These are phyloP conservation scores for Pissodes strobi DNA, from an alignment of 1,140 invertebrate species.

Conservation along the genomic window DNA sequence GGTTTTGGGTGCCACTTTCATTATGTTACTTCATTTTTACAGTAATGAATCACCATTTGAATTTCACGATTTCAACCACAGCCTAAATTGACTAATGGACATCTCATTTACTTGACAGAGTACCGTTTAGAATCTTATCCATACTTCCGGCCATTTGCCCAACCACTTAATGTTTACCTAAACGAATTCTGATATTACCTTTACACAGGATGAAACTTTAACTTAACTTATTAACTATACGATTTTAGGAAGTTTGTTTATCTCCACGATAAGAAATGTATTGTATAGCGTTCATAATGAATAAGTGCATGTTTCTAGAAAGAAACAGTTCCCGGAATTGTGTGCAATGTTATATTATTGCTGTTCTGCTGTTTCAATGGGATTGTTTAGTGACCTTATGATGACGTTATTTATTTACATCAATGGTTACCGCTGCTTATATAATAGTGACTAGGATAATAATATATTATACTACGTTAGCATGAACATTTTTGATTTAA, in stretches of 20 bases:
- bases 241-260: slow-evolving; percentile 14
- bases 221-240: not conserved
- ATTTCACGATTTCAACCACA: too few relatives aligned
- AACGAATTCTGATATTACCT: not conserved
- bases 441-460: too few relatives aligned
- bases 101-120: not conserved
- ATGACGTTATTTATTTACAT: too few relatives aligned
- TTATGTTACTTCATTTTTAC: not conserved
- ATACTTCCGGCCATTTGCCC: slow-evolving; percentile 10
- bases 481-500: too few relatives aligned
- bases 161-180: slow-evolving; percentile 1
- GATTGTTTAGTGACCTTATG: not conserved
- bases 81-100: not conserved
- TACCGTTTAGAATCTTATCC: not conserved
- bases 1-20: not conserved
- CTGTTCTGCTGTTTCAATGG: not conserved
- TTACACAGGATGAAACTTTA: not conserved
- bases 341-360: not conserved
- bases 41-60: not conserved
- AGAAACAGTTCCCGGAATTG: not conserved
- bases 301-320: not conserved
- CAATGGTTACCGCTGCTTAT: too few relatives aligned
- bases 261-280: not conserved
- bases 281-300: not conserved
- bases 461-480: too few relatives aligned